phyloP scores from a whole-genome alignment of 2,797 vertebrate species.

The Hippocampus kuda region DNA sequence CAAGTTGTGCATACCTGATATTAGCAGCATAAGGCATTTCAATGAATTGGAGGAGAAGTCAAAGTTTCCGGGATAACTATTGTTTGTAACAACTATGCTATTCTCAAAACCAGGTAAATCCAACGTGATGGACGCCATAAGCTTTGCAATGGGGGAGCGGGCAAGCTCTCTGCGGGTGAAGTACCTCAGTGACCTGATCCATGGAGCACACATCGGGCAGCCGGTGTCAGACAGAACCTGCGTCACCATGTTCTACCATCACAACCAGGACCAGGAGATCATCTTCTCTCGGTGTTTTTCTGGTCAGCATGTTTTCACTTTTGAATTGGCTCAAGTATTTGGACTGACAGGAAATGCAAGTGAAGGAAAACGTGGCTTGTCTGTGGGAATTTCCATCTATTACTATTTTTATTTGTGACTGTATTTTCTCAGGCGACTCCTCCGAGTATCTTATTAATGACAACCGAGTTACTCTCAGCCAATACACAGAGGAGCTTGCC shows the following conservation, averaged over 20 bases:
- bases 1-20: background rate
- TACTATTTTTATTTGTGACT: background rate
- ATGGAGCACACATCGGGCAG: constrained; percentile 80
- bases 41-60: background rate
- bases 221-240: constrained; percentile 69
- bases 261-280: constrained; percentile 69
- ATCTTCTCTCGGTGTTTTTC: constrained; percentile 72
- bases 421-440: constrained; percentile 60
- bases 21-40: background rate
- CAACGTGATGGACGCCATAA: constrained; percentile 92
- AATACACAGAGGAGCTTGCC: constrained; percentile 71
- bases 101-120: constrained; percentile 68
- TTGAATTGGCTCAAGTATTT: background rate
- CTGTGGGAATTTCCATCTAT: background rate
- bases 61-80: background rate
- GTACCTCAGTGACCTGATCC: constrained; percentile 75
- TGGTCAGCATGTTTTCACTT: constrained; percentile 53
- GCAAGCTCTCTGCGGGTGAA: constrained; percentile 74
- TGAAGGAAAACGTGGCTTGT: background rate
- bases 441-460: constrained; percentile 75
- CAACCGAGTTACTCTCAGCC: constrained; percentile 53
- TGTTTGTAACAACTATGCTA: background rate
- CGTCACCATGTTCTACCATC: constrained; percentile 72
- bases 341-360: background rate
- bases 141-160: constrained; percentile 85